Evolutionary conservation across 2,888 invertebrate species (phyloP), one percentile per base, ranked within the genome.

Genomic region (Orchestes rusci): DNA sequence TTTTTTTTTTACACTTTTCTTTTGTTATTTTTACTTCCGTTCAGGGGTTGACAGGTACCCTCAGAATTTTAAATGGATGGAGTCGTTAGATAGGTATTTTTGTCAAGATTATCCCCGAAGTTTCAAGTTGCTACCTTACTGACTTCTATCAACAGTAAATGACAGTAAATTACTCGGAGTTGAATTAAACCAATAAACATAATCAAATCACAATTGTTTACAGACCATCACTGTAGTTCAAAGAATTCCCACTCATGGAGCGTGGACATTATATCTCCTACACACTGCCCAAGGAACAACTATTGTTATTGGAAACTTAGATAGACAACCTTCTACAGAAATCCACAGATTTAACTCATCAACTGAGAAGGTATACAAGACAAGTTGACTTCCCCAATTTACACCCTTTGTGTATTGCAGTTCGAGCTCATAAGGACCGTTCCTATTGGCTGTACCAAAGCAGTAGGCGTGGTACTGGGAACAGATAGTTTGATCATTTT

Each of bases 231-330:
- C 52, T 19, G 53, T 59, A 38, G 60, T 66, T 36, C 65, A 67
- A 54, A 53, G 48, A 43, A 60, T 67, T 29, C 52, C 53, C 18
- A 59, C 61, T 2, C 54, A 53, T 29, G 61, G 60, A 28, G 58
- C 57, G 4, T 58, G 56, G 55, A 57, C 53, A 10, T 43, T 65
- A 13, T 56, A 64, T 37, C 32, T 64, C 12, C 59, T 67, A 38
- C 53, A 59, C 27, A 61, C 67, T 15, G 60, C 60, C 10, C 63
- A 66, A 53, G 65, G 64, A 16, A 45, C 65, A 31, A 54, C 58
- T 38, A 52, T 68, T 39, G 55, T 68, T 27, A 54, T 67, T 19
- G 65, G 64, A 39, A 60, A 56, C 46, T 43, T 50, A 30, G 54
- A 44, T 4, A 46, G 52, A 29, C 45, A 51, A 15, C 53, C 52